These are phyloP conservation scores for Brachycybe producta DNA, from an alignment of 2,888 invertebrate genomes.

Conservation along the genomic window DNA sequence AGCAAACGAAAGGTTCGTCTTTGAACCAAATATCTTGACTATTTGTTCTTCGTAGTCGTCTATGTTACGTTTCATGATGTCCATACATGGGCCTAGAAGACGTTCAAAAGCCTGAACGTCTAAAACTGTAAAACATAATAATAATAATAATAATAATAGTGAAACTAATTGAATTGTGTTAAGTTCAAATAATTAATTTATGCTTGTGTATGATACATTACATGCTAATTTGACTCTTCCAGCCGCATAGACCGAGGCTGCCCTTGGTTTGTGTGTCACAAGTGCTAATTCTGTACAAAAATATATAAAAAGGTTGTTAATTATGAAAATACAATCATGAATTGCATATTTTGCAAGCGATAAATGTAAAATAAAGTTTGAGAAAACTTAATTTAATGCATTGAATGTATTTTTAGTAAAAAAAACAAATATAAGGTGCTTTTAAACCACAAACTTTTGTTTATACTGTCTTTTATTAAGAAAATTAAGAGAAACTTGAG, in stretches of 20 bases:
- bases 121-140: slow-evolving; percentile 55
- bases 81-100: slow-evolving; percentile 94
- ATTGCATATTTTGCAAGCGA: too few species aligned
- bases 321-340: too few species aligned
- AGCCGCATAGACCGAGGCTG: slow-evolving; percentile 60
- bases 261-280: slow-evolving; percentile 92
- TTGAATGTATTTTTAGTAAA: too few species aligned
- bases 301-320: too few species aligned
- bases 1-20: slow-evolving; percentile 83
- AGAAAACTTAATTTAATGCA: too few species aligned
- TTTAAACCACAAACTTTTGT: too few species aligned
- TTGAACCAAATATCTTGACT: slow-evolving; percentile 86
- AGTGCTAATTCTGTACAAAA: slow-evolving; percentile 90
- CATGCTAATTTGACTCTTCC: slow-evolving; percentile 85
- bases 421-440: too few species aligned
- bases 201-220: slow-evolving; percentile 55
- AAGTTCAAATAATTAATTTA: slow-evolving; percentile 34
- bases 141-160: background rate
- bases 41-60: slow-evolving; percentile 94
- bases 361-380: too few species aligned
- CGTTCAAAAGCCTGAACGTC: slow-evolving; percentile 97
- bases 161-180: background rate
- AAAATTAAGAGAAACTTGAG: too few species aligned
- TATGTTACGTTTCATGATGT: slow-evolving; percentile 95
- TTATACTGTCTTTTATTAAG: too few species aligned